These are phyloP conservation scores for Zygogramma bicolorata DNA, from an alignment of 2,888 invertebrate species.

Conservation along the genomic window DNA sequence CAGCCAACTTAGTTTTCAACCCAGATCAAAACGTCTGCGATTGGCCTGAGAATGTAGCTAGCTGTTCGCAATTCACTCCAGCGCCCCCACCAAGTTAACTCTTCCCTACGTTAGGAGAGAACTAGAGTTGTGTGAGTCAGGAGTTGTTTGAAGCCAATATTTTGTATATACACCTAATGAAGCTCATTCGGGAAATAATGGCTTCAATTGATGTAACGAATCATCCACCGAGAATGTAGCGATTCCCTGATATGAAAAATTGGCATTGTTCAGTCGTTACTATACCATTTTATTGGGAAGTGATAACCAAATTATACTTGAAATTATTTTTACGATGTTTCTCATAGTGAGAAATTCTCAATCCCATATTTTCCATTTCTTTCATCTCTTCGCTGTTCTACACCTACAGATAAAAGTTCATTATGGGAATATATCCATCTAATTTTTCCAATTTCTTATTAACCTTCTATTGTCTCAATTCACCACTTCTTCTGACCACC, in stretches of 20 bases:
- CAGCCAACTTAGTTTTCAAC: constrained; percentile 92
- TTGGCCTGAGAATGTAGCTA: constrained; percentile 95
- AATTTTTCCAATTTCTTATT: too few species aligned
- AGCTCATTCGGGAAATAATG: neutral
- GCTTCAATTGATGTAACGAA: too few species aligned
- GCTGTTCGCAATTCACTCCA: constrained; percentile 80
- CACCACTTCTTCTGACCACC: too few species aligned
- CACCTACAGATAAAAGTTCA: too few species aligned
- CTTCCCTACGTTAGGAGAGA: neutral
- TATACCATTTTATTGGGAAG: neutral
- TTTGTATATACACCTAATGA: neutral
- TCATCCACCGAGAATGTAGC: too few species aligned
- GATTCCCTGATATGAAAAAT: neutral
- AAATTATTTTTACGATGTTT: neutral
- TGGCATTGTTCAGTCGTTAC: neutral
- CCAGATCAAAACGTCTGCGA: constrained; percentile 94
- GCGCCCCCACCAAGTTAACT: constrained; percentile 70
- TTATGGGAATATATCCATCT: too few species aligned
- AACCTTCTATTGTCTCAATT: too few species aligned
- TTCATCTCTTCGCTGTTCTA: neutral
- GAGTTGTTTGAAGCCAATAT: neutral
- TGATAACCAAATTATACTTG: neutral
- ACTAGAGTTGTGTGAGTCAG: neutral
- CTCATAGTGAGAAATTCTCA: neutral
- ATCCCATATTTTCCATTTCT: too few species aligned